These are phyloP conservation scores for Egretta garzetta DNA, from an alignment of 2,113 vertebrate species.

Conservation along the genomic window DNA sequence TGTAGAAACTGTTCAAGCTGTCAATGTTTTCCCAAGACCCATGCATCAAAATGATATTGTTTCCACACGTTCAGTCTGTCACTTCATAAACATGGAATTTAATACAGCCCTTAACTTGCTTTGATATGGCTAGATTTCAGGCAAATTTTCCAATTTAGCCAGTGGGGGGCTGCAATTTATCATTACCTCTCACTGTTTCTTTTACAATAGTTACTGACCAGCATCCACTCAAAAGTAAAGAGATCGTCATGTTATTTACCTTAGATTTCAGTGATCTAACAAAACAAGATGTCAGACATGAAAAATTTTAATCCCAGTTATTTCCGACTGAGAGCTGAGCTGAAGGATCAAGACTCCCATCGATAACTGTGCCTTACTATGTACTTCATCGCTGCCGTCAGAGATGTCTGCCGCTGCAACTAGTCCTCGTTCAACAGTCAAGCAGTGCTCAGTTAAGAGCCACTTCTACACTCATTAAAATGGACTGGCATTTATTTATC, in stretches of 20 bases:
- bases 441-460: background rate
- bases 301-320: background rate
- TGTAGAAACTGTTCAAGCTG: background rate
- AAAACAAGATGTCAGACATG: background rate
- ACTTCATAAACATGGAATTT: background rate
- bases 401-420: background rate
- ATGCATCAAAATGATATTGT: background rate
- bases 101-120: background rate
- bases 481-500: background rate
- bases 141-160: background rate
- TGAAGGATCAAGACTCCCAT: background rate
- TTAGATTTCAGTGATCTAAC: background rate
- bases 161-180: background rate
- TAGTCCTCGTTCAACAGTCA: background rate
- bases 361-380: background rate
- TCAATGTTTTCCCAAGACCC: fast-evolving
- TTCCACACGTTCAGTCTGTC: background rate
- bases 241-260: background rate
- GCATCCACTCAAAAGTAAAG: background rate
- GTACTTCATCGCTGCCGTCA: too few relatives aligned
- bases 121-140: background rate
- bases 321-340: background rate
- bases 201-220: background rate
- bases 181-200: background rate
- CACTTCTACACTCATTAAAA: background rate